These are phyloP conservation scores for Coilia nasus DNA, from an alignment of 2,797 vertebrate species.

Conservation along the genomic window DNA sequence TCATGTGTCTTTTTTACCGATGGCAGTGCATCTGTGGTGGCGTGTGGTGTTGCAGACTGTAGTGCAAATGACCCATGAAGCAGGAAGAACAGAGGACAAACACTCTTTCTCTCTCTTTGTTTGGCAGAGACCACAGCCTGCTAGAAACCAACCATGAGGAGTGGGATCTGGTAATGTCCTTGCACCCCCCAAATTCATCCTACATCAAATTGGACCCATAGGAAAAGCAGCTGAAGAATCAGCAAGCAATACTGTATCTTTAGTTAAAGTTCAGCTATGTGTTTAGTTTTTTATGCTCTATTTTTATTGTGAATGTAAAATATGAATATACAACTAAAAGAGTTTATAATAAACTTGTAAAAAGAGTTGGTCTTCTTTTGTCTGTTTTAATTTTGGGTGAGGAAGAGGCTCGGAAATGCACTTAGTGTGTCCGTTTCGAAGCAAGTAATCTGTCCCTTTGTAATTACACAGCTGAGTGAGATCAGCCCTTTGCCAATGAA, in stretches of 20 bases:
- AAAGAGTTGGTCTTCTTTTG: not conserved
- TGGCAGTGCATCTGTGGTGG: no score
- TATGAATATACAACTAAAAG: not conserved
- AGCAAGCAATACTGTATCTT: not conserved
- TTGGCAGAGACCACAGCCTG: not conserved
- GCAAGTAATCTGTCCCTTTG: not conserved
- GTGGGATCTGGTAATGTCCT: not conserved
- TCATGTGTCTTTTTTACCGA: not conserved
- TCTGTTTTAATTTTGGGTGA: not conserved
- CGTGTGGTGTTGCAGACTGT: no score
- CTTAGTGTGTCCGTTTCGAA: not conserved
- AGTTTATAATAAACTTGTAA: conserved; percentile 4
- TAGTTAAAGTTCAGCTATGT: not conserved
- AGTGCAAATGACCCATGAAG: no score
- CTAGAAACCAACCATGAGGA: not conserved
- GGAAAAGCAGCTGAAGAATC: not conserved
- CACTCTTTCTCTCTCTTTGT: not conserved
- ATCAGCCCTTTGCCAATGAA: not conserved
- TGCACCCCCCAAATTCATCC: not conserved
- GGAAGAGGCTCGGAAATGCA: not conserved
- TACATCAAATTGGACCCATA: not conserved
- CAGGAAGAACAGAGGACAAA: no score
- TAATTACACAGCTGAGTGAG: not conserved
- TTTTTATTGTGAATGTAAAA: not conserved
- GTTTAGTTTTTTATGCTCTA: not conserved